Evolutionary conservation across 2,888 invertebrate species (phyloP).

Genomic region (Herminia tarsipennalis): DNA sequence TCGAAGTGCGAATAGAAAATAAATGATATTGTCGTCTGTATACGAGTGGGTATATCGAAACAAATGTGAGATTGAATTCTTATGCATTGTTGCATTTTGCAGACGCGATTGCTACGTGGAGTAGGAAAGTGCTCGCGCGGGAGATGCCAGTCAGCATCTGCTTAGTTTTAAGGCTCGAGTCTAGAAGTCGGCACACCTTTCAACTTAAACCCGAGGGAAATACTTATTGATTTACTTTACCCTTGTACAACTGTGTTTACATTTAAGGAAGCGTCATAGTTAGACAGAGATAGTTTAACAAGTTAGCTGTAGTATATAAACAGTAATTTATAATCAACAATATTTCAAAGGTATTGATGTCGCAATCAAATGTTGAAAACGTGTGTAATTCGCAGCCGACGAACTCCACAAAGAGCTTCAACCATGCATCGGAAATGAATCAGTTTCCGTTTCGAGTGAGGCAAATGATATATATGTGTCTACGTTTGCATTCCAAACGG

Average conservation of each 20-base stretch:
- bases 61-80: slow-evolving; percentile 78
- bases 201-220: slow-evolving; percentile 38
- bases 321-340: slow-evolving; percentile 47
- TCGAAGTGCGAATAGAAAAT: slow-evolving; percentile 14
- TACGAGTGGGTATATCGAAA: slow-evolving; percentile 52
- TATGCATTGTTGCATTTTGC: slow-evolving; percentile 83
- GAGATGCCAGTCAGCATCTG: slow-evolving; percentile 81
- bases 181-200: slow-evolving; percentile 44
- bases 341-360: slow-evolving; percentile 71
- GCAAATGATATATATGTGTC: slow-evolving; percentile 75
- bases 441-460: slow-evolving; percentile 80
- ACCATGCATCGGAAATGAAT: slow-evolving; percentile 85
- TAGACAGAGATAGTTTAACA: slow-evolving; percentile 1
- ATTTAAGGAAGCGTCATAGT: slow-evolving; percentile 1
- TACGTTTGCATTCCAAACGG: slow-evolving; percentile 57
- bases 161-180: slow-evolving; percentile 69
- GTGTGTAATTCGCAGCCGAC: slow-evolving; percentile 80
- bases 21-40: slow-evolving; percentile 23
- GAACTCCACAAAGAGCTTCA: slow-evolving; percentile 82
- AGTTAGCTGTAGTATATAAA: slow-evolving; percentile 7
- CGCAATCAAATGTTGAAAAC: slow-evolving; percentile 82
- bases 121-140: slow-evolving; percentile 71
- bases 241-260: slow-evolving; percentile 14
- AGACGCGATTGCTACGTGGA: slow-evolving; percentile 75
- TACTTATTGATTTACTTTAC: slow-evolving; percentile 34